Conservation (phyloP, 30 jellyfish, hydroid and myxozoan species). For the Aurelia aurita region DNA sequence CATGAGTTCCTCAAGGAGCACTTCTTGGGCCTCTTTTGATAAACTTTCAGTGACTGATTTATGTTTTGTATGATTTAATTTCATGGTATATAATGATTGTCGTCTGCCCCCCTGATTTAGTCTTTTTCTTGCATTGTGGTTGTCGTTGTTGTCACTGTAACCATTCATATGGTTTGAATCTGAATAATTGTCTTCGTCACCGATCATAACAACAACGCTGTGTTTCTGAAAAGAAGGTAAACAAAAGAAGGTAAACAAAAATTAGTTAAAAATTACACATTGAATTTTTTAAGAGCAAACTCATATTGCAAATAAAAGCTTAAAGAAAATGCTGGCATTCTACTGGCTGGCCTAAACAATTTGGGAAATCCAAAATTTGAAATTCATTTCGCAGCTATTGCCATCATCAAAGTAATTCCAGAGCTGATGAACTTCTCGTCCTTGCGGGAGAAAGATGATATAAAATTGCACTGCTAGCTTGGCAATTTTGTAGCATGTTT, state of each 20-base stretch:
- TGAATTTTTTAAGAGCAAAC: too few species aligned
- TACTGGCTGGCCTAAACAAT: too few species aligned
- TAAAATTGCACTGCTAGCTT: too few species aligned
- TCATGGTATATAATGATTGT: slow-evolving; percentile 31
- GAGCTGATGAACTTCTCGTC: too few species aligned
- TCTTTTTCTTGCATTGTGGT: slow-evolving; percentile 32
- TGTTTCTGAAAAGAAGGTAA: slow-evolving; percentile 35
- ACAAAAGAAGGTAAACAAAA: background rate
- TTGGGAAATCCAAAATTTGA: too few species aligned
- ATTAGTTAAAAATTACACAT: too few species aligned
- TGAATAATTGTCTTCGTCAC: slow-evolving; percentile 24
- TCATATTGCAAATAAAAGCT: too few species aligned
- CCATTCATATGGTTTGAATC: slow-evolving; percentile 58
- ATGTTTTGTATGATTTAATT: slow-evolving; percentile 19
- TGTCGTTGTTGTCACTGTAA: slow-evolving; percentile 3
- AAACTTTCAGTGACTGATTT: slow-evolving; percentile 9
- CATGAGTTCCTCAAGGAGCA: slow-evolving; percentile 73
- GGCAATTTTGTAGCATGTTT: too few species aligned
- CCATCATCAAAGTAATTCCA: too few species aligned
- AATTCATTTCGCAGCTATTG: too few species aligned
- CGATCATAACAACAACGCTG: slow-evolving; percentile 59
- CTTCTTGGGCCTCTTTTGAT: slow-evolving; percentile 56
- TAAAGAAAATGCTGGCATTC: too few species aligned
- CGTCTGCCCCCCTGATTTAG: slow-evolving; percentile 1
- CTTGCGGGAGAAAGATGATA: too few species aligned